Conservation (phyloP, 2,888 invertebrate species). For the Xanthia togata region DNA sequence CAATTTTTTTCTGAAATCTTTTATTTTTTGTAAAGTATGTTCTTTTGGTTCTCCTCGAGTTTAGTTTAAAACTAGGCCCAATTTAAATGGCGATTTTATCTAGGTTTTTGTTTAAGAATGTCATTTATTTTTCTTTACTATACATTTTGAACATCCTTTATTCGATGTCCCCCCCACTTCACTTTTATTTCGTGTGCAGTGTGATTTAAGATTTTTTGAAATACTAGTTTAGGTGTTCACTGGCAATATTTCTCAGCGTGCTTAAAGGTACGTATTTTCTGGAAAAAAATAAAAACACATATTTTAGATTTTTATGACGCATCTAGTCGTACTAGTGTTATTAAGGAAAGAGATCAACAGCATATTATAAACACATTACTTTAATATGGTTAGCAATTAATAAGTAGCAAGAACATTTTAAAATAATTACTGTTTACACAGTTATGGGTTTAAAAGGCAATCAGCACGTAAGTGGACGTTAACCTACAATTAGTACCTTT, state of each 20-base stretch:
- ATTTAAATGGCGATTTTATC: conserved; percentile 26
- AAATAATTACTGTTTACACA: conserved; percentile 68
- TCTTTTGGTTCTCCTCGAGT: conserved; percentile 4
- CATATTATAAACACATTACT: conserved; percentile 66
- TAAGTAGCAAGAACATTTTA: conserved; percentile 65
- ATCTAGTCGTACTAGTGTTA: conserved; percentile 19
- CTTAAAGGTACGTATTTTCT: conserved; percentile 23
- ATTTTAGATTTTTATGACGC: conserved; percentile 39
- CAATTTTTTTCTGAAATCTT: conserved; percentile 24
- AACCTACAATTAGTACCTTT: conserved; percentile 82
- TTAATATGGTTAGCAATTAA: conserved; percentile 64
- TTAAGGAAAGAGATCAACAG: conserved; percentile 60
- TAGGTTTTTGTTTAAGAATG: conserved; percentile 1
- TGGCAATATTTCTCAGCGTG: conserved; percentile 36
- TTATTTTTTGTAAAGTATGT: conserved; percentile 12
- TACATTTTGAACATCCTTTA: neutral
- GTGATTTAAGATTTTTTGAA: neutral
- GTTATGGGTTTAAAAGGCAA: conserved; percentile 64
- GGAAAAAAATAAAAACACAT: conserved; percentile 44
- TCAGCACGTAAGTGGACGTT: conserved; percentile 74
- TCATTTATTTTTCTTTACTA: conserved; percentile 17
- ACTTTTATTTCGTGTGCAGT: neutral
- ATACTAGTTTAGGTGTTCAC: conserved; percentile 4
- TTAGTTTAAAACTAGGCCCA: neutral
- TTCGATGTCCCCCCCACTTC: neutral